Evolutionary conservation across 2,113 vertebrate species (phyloP).

Genomic region (Isichthys henryi): DNA sequence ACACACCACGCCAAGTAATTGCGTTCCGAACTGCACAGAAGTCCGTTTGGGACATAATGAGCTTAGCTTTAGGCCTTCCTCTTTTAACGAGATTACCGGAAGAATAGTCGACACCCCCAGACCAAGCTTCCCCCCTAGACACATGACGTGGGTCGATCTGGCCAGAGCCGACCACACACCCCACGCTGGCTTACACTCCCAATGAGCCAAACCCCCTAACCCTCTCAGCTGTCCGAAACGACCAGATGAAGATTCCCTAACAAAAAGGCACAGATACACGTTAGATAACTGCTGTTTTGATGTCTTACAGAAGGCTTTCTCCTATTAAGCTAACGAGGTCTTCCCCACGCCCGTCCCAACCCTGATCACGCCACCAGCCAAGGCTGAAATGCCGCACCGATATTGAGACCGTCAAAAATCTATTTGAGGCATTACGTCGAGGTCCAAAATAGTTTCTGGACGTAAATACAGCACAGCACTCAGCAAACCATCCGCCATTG

Average conservation of each 20-base stretch:
- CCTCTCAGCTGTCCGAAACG: background rate
- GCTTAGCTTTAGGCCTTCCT: background rate
- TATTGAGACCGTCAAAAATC: background rate
- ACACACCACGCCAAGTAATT: background rate
- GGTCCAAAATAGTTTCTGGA: background rate
- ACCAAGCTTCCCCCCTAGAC: background rate
- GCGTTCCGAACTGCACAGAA: background rate
- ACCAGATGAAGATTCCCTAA: background rate
- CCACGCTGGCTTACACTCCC: background rate
- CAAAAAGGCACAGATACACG: background rate
- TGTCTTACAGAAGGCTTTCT: background rate
- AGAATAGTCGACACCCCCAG: background rate
- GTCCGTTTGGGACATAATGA: background rate
- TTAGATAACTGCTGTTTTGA: background rate
- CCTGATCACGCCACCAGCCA: background rate
- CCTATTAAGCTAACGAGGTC: background rate
- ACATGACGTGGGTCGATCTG: background rate
- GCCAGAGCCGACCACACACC: background rate
- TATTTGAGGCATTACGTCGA: background rate
- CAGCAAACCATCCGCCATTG: background rate
- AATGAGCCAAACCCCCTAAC: background rate
- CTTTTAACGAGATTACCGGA: conserved; percentile 3
- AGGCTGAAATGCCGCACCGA: background rate
- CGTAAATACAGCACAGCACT: background rate
- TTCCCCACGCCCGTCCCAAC: background rate